phyloP scores from a whole-genome alignment of 1,140 invertebrate species.

The Meloidogyne chitwoodi region DNA sequence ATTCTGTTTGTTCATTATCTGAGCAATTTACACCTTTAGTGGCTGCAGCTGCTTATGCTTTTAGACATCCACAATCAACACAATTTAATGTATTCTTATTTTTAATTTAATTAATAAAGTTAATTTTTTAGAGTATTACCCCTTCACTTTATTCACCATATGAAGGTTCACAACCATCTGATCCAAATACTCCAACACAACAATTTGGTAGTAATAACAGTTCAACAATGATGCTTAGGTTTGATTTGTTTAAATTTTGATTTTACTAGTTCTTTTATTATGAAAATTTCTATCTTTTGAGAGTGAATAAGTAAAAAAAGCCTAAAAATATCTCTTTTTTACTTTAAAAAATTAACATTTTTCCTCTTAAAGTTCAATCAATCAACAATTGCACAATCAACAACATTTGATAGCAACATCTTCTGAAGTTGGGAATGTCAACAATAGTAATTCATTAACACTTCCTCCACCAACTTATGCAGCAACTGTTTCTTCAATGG shows the following conservation, averaged over 20 bases:
- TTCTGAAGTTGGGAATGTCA: too few species aligned
- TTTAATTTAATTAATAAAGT: not conserved
- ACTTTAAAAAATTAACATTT: too few species aligned
- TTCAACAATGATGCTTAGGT: not conserved
- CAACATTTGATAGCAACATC: too few species aligned
- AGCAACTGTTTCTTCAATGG: not conserved
- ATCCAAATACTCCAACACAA: not conserved
- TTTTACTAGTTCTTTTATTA: too few species aligned
- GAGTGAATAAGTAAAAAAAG: too few species aligned
- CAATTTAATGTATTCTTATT: not conserved
- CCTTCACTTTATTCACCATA: not conserved
- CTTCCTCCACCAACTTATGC: not conserved
- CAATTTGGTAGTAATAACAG: not conserved
- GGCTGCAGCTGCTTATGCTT: not conserved
- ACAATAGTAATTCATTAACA: not conserved
- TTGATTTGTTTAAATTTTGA: too few species aligned
- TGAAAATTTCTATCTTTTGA: too few species aligned
- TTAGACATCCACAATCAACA: not conserved
- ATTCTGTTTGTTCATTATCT: not conserved
- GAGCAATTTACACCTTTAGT: not conserved
- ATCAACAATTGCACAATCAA: too few species aligned
- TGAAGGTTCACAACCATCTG: not conserved
- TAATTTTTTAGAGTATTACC: not conserved
- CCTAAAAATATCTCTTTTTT: too few species aligned
- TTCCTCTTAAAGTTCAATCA: too few species aligned